phyloP scores from a whole-genome alignment of 2,113 vertebrate species.

The Aythya baeri region DNA sequence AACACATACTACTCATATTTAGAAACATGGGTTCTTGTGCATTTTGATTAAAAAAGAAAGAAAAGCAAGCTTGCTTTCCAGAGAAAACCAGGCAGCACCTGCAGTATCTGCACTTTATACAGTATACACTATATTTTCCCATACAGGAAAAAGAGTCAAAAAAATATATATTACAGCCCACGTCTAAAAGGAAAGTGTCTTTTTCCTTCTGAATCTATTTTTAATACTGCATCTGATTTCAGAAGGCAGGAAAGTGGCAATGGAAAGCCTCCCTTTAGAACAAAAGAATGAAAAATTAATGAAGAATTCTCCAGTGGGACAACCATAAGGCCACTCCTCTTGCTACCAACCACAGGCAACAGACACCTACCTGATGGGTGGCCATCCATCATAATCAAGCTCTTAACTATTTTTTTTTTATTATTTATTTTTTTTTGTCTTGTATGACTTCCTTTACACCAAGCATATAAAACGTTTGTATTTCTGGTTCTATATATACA shows the following conservation, averaged over 20 bases:
- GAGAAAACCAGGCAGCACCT: conserved; percentile 3
- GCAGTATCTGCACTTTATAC: background rate
- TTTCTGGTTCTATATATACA: background rate
- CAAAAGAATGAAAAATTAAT: background rate
- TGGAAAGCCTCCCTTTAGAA: background rate
- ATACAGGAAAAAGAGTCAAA: background rate
- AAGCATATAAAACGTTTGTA: background rate
- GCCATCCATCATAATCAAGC: background rate
- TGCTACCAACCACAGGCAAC: background rate
- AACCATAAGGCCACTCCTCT: background rate
- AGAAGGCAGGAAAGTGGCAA: background rate
- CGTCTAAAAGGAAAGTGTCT: background rate
- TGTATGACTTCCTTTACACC: background rate
- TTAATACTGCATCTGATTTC: conserved; percentile 28
- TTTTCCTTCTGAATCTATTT: conserved; percentile 30
- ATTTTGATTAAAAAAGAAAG: background rate
- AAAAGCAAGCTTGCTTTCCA: background rate
- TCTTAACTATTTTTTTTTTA: background rate
- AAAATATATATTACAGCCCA: background rate
- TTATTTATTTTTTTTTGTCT: background rate
- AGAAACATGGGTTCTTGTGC: background rate
- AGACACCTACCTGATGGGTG: background rate
- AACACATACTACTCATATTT: background rate
- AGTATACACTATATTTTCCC: background rate
- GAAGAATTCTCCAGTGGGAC: background rate